Conservation (phyloP, 2,888 invertebrate genomes). For the Yponomeuta evonymella region DNA sequence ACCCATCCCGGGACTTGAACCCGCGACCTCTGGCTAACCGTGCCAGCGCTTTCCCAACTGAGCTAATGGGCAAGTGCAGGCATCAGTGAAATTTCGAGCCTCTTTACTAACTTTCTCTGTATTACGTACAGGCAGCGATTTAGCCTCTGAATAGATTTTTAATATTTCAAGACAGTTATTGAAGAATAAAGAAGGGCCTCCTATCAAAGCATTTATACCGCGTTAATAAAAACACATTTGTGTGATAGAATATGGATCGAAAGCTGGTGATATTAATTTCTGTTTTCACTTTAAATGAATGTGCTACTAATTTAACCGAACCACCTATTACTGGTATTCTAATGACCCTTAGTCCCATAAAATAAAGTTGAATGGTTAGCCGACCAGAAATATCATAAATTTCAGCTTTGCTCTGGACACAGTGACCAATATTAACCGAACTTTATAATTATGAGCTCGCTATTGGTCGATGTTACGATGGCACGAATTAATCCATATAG, state of each 20-base stretch:
- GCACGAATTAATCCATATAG: slow-evolving; percentile 6
- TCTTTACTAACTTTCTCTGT: no score
- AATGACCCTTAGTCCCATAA: not conserved
- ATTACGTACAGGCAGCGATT: no score
- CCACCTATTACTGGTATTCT: not conserved
- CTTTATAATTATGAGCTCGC: slow-evolving; percentile 8
- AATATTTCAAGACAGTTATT: not conserved
- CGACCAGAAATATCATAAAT: not conserved
- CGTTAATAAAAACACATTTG: no score
- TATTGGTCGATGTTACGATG: slow-evolving; percentile 19
- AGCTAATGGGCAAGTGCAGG: no score
- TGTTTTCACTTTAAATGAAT: not conserved
- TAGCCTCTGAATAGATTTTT: no score
- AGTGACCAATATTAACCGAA: slow-evolving; percentile 3
- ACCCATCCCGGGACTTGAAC: no score
- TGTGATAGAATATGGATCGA: no score
- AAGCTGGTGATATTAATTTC: not conserved
- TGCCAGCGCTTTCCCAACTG: no score
- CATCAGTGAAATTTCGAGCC: no score
- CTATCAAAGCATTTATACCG: not conserved
- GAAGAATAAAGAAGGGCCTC: not conserved
- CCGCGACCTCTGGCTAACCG: no score
- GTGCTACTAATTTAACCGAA: not conserved
- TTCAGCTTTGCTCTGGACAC: not conserved
- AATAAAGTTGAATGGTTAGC: not conserved